These are phyloP conservation scores for Shargacucullia verbasci DNA, from an alignment of 2,888 invertebrate genomes.

Conservation along the genomic window DNA sequence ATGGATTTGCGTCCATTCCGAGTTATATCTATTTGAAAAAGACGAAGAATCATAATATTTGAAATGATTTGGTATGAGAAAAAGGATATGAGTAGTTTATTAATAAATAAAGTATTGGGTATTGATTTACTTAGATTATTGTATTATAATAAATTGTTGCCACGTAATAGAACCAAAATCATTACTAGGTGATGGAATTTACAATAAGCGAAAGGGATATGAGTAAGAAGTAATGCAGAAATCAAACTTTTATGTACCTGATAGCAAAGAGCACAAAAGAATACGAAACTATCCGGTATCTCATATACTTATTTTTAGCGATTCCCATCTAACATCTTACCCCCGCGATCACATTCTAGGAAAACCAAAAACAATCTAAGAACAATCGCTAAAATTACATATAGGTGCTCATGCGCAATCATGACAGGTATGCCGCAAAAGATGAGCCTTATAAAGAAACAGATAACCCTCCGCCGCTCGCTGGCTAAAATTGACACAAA, in stretches of 20 bases:
- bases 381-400: slow-evolving; percentile 74
- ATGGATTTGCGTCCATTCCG: slow-evolving; percentile 15
- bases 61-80: too few relatives aligned
- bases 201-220: too few relatives aligned
- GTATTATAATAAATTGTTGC: too few relatives aligned
- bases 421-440: slow-evolving; percentile 75
- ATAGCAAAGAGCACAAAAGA: background rate
- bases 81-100: too few relatives aligned
- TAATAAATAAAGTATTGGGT: too few relatives aligned
- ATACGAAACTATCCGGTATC: background rate
- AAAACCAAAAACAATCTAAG: slow-evolving; percentile 61
- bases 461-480: slow-evolving; percentile 61
- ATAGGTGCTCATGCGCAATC: slow-evolving; percentile 73
- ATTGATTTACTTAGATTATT: too few relatives aligned
- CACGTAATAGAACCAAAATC: too few relatives aligned
- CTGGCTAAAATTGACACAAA: slow-evolving; percentile 77
- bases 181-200: too few relatives aligned
- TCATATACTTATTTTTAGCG: slow-evolving; percentile 20
- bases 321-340: slow-evolving; percentile 37
- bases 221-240: too few relatives aligned
- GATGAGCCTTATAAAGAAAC: slow-evolving; percentile 65
- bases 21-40: slow-evolving; percentile 43
- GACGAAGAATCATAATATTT: slow-evolving; percentile 17
- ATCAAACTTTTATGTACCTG: too few relatives aligned
- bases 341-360: slow-evolving; percentile 41